These are phyloP conservation scores for Sebastes diaconus DNA, from an alignment of 2,797 vertebrate genomes.

Conservation along the genomic window DNA sequence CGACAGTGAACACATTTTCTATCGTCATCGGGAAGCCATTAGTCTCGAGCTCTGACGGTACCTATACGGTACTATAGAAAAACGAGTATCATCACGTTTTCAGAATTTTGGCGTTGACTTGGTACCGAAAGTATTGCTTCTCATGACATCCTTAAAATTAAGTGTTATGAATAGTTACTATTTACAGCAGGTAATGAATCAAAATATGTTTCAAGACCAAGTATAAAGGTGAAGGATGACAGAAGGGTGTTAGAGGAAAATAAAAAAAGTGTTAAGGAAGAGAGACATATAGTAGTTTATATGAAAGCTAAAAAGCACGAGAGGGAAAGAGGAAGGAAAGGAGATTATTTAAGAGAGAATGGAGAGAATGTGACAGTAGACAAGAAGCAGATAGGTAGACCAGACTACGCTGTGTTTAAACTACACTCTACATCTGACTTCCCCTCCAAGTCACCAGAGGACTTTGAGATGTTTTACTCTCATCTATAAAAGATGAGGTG, in stretches of 20 bases:
- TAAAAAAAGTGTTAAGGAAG: background rate
- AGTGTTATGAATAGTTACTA: background rate
- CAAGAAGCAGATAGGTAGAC: conserved; percentile 13
- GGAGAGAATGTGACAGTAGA: conserved; percentile 45
- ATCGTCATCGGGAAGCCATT: too few species aligned
- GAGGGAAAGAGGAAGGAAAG: conserved; percentile 1
- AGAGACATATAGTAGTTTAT: background rate
- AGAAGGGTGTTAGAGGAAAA: background rate
- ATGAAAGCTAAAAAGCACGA: conserved; percentile 1
- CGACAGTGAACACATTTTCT: too few species aligned
- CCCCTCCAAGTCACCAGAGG: conserved; percentile 35
- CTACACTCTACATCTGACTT: conserved; percentile 36
- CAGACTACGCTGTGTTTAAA: conserved; percentile 51
- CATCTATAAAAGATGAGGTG: conserved; percentile 7
- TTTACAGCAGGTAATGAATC: background rate
- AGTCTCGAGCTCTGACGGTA: too few species aligned
- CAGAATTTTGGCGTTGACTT: too few species aligned
- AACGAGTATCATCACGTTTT: too few species aligned
- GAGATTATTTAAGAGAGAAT: conserved; percentile 31
- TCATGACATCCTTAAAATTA: too few species aligned
- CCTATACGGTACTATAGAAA: too few species aligned
- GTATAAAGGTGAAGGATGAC: background rate
- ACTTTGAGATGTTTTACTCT: conserved; percentile 10
- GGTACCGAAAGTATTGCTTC: too few species aligned
- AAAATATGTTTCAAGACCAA: background rate